Evolutionary conservation across 2,888 invertebrate genomes (phyloP), one percentile per base, ranked within the genome.

Genomic region (Pegoplata infirma): DNA sequence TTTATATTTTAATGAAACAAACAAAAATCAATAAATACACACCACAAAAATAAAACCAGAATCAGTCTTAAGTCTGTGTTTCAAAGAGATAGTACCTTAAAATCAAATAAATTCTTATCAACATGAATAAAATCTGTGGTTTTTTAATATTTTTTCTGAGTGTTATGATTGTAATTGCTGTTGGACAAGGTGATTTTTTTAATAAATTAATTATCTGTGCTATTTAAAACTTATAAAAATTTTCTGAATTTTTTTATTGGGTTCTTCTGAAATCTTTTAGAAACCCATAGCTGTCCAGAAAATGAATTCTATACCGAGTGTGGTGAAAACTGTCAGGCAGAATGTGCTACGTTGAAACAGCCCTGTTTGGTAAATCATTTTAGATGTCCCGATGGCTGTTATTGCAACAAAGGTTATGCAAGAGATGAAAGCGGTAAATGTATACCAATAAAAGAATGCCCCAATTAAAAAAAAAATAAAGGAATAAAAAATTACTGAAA

Each of bases 361-460:
- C 83, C 84, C 0, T 89, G 89, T 10, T 28, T 80, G 0, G 84
- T 89, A 0, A 46, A 14, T 0, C 69, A 88, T 55, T 75, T 87
- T 0, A 82, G 82, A 17, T 89, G 89, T n/a, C 86, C 86, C 2
- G 86, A 86, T 71, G 88, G 83, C 14, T 89, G 89, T 78, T 89
- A 89, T 61, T 89, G 89, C 67, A 81, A 81, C 6, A 46, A 84
- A 3, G 85, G 86, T 0, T 88, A 76, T 61, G 89, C 88, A 3
- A 85, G 89, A 3, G 44, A 87, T 63, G 25, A 72, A 0, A n/a
- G 25, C 0, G 83, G 84, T 21, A 63, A 21, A 8, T 89, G 89
- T 63, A 86, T 89, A 47, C 85, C 84, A 16, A 77, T 81, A 3
- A 7, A 14, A 3, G 2, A 36, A 12, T 36, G 36, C 12, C n/a